Percentiles rank a stretch among this genome's conserved stretches.
phyloP scores from a whole-genome alignment of 2,797 vertebrate species.

The Microctenopoma steveboyesi region DNA sequence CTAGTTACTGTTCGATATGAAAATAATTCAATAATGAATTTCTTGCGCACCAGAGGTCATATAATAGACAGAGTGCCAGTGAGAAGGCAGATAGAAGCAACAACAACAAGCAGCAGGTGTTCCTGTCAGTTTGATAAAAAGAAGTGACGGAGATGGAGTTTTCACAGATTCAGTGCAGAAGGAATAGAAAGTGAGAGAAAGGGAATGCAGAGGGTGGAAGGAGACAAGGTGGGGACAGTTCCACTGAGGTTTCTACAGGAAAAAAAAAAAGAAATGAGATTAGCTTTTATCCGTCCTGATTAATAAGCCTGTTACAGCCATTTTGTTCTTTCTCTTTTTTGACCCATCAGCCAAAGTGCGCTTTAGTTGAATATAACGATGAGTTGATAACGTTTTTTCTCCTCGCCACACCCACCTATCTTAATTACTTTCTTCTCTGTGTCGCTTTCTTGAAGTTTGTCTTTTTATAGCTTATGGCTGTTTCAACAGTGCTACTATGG shows the following conservation, averaged over 20 bases:
- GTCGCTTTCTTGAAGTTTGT: slow-evolving; percentile 57
- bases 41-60: neutral
- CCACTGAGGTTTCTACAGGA: slow-evolving; percentile 24
- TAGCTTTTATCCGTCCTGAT: slow-evolving; percentile 36
- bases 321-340: slow-evolving; percentile 35
- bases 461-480: slow-evolving; percentile 69
- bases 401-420: slow-evolving; percentile 14
- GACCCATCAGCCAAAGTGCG: slow-evolving; percentile 41
- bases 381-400: slow-evolving; percentile 31
- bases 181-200: slow-evolving; percentile 6
- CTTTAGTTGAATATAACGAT: slow-evolving; percentile 49
- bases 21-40: neutral
- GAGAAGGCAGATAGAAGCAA: neutral
- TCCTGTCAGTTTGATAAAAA: neutral
- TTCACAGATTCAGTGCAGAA: neutral
- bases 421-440: slow-evolving; percentile 56
- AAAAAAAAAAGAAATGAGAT: slow-evolving; percentile 35
- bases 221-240: slow-evolving; percentile 44
- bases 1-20: neutral
- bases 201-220: slow-evolving; percentile 25
- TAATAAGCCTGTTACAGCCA: slow-evolving; percentile 50
- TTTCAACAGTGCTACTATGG: slow-evolving; percentile 78
- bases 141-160: neutral
- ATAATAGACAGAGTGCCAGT: neutral
- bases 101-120: neutral